Conservation (phyloP, 1,140 invertebrate species). For the Caenorhabditis briggsae region DNA sequence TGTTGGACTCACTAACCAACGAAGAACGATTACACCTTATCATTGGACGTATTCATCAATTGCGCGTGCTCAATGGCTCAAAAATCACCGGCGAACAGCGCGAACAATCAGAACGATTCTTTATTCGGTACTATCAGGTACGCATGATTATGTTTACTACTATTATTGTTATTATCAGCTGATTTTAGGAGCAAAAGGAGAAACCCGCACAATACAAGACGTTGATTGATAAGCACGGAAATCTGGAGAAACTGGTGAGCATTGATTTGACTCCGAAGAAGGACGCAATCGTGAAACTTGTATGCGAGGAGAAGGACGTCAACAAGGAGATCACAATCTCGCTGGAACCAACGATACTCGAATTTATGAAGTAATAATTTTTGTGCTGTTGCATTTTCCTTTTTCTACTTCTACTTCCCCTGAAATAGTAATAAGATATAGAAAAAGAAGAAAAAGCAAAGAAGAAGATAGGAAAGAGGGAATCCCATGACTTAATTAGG, state of each 20-base stretch:
- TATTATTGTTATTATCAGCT: too few species aligned
- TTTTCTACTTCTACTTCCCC: neutral
- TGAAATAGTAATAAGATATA: slow-evolving; percentile 5
- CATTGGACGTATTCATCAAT: slow-evolving; percentile 88
- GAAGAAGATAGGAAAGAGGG: neutral
- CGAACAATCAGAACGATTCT: slow-evolving; percentile 91
- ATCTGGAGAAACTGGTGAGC: slow-evolving; percentile 64
- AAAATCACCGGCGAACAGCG: slow-evolving; percentile 86
- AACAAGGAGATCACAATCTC: slow-evolving; percentile 57
- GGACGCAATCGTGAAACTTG: slow-evolving; percentile 55
- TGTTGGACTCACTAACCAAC: slow-evolving; percentile 85
- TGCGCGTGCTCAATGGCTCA: slow-evolving; percentile 88
- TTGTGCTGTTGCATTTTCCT: neutral
- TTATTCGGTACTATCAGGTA: slow-evolving; percentile 91
- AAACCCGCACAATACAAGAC: slow-evolving; percentile 64
- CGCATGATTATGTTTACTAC: neutral
- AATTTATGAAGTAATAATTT: slow-evolving; percentile 64
- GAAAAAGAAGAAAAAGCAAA: neutral
- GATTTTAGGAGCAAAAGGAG: slow-evolving; percentile 65
- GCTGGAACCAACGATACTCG: slow-evolving; percentile 59
- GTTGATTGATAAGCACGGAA: slow-evolving; percentile 65
- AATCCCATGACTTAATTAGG: slow-evolving; percentile 41
- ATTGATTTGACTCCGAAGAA: slow-evolving; percentile 66
- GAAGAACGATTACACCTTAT: slow-evolving; percentile 88
- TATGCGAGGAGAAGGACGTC: slow-evolving; percentile 64